phyloP scores from a whole-genome alignment of 2,888 invertebrate species.

The Tortricodes alternella region DNA sequence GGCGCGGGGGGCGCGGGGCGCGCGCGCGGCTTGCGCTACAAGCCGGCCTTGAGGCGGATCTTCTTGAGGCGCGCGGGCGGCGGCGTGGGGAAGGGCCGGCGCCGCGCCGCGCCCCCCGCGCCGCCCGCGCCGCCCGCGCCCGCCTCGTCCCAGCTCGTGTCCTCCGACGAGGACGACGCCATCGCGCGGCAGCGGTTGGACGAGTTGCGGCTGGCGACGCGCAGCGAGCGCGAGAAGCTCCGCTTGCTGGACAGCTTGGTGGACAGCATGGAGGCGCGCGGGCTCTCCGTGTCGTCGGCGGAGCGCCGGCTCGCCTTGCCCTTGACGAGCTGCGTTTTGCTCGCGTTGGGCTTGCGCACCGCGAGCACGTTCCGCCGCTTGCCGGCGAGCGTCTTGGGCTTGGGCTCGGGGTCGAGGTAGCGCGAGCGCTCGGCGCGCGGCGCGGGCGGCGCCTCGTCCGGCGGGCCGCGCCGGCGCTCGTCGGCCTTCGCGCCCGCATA shows the following conservation, averaged over 20 bases:
- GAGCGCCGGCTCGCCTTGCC: slow-evolving; percentile 58
- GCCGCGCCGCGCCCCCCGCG: slow-evolving; percentile 42
- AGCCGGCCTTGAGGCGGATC: slow-evolving; percentile 68
- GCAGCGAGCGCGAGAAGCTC: slow-evolving; percentile 53
- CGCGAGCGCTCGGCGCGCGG: slow-evolving; percentile 55
- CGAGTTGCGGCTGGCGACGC: slow-evolving; percentile 38
- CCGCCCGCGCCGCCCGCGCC: slow-evolving; percentile 50
- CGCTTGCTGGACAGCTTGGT: slow-evolving; percentile 59
- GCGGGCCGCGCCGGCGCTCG: slow-evolving; percentile 27
- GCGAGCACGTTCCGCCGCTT: slow-evolving; percentile 71
- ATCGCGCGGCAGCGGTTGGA: slow-evolving; percentile 48
- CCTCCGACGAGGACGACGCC: slow-evolving; percentile 66
- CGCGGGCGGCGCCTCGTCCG: slow-evolving; percentile 43
- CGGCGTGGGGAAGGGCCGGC: slow-evolving; percentile 57
- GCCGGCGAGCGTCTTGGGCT: slow-evolving; percentile 60
- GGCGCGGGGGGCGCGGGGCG: slow-evolving; percentile 44
- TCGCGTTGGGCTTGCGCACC: slow-evolving; percentile 68
- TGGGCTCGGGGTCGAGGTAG: slow-evolving; percentile 60
- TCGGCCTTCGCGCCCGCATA: slow-evolving; percentile 67
- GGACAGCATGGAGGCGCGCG: slow-evolving; percentile 50
- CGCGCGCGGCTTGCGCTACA: slow-evolving; percentile 60
- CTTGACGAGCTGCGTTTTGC: slow-evolving; percentile 60
- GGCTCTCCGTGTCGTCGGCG: slow-evolving; percentile 60
- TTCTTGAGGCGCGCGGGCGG: slow-evolving; percentile 68
- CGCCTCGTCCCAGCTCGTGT: slow-evolving; percentile 62